These are phyloP conservation scores for Andrena bucephala DNA, from an alignment of 2,888 invertebrate species.

Conservation along the genomic window DNA sequence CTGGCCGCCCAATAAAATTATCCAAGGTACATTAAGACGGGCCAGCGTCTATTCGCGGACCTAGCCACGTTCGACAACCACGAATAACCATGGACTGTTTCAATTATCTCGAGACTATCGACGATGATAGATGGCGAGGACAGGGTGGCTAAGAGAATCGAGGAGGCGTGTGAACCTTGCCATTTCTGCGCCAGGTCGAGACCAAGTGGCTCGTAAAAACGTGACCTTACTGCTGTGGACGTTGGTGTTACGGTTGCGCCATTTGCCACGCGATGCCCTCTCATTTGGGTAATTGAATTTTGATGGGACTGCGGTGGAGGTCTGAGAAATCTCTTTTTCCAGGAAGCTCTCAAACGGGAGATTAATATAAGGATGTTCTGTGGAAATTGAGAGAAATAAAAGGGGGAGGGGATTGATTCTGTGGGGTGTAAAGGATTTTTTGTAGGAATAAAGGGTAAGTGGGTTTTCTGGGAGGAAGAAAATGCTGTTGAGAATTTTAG, in stretches of 20 bases:
- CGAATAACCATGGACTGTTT: constrained; percentile 75
- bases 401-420: no score
- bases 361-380: no score
- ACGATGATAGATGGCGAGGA: constrained; percentile 30
- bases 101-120: constrained; percentile 76
- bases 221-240: constrained; percentile 64
- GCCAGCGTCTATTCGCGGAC: constrained; percentile 37
- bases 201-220: constrained; percentile 75
- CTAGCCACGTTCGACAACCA: background rate
- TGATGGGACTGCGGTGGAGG: background rate
- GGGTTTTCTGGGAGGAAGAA: background rate
- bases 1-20: constrained; percentile 82
- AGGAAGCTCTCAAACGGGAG: no score
- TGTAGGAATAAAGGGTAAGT: no score
- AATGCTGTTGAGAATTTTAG: constrained; percentile 4
- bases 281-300: constrained; percentile 13
- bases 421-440: no score
- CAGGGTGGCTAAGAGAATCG: constrained; percentile 67
- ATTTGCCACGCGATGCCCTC: constrained; percentile 18
- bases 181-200: constrained; percentile 49
- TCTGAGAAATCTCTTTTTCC: background rate
- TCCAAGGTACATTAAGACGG: constrained; percentile 82
- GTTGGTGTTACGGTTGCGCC: constrained; percentile 33
- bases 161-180: constrained; percentile 81
- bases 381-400: no score